Conservation (phyloP, 2,113 vertebrate genomes). For the Andinoacara biseriatus region DNA sequence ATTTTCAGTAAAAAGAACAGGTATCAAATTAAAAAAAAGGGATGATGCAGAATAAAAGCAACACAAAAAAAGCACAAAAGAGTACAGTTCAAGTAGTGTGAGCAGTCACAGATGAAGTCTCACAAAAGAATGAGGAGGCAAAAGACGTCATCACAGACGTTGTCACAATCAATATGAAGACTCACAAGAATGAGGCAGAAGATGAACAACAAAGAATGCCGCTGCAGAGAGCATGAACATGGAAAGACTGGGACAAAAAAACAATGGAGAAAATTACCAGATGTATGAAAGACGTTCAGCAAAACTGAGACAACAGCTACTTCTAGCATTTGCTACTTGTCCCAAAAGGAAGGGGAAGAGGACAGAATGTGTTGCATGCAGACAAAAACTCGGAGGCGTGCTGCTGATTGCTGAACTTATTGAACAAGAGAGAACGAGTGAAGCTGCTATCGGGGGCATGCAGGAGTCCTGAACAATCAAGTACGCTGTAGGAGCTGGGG, state of each 20-base stretch:
- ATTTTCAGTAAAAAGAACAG: not conserved
- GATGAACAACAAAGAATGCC: not conserved
- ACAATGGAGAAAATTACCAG: not conserved
- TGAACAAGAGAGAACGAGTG: conserved; percentile 5
- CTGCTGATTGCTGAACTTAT: not conserved
- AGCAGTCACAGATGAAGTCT: not conserved
- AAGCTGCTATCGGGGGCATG: not conserved
- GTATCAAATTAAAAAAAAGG: not conserved
- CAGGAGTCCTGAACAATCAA: not conserved
- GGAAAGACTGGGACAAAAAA: not conserved
- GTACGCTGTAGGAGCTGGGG: not conserved
- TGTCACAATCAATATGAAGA: not conserved
- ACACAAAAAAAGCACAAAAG: not conserved
- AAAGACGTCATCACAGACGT: not conserved
- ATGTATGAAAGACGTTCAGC: not conserved
- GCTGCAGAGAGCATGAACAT: not conserved
- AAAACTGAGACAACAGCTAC: not conserved
- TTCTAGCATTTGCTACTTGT: conserved; percentile 15
- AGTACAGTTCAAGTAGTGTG: not conserved
- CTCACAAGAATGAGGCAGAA: not conserved
- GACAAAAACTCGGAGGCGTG: not conserved
- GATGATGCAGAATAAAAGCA: not conserved
- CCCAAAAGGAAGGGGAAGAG: not conserved
- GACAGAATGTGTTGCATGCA: conserved; percentile 30
- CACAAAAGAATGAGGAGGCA: not conserved